Base-by-base conservation (phyloP, 2,113 vertebrate genomes). In the Sorex araneus region DNA sequence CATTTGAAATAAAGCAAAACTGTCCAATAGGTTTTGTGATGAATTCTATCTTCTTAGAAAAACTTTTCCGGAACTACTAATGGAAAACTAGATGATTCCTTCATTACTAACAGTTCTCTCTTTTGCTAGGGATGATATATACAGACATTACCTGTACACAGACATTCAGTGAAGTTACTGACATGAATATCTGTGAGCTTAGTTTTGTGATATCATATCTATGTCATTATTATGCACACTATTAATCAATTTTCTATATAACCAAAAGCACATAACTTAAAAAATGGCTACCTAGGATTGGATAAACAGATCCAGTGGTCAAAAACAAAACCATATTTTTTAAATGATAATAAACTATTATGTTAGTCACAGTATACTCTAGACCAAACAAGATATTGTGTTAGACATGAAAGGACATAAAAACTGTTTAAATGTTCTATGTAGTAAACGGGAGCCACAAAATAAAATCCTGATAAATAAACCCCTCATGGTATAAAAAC, bases 401-500 rank as follows among this genome's bases (percentile, higher is more conserved):
- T n/a, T 50, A 95, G 36, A 60, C 67, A 80, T 12, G 27, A 86
- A 95, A 93, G 54, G 67, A 6, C 19, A 34, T 43, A 36, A 87
- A 94, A 89, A 74, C 25, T 64, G 16, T 25, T 67, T 16, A 90
- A 85, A 36, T 82, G 67, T 77, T 80, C 36, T 21, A 54, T 60
- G 34, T 30, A 89, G 60, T 87, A 19, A 89, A 71, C 70, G 66
- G 78, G 18, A 21, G 4, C 69, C 89, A 21, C 47, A 32, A 92
- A 86, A 74, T 84, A 40, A 84, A 93, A 77, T 93, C 27, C 80
- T 94, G 76, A 91, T 89, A 45, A 89, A 92, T 82, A n/a, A 8
- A 64, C 43, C 23, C 15, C 50, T 91, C 13, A 34, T 28, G 76
- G 83, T 43, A 89, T n/a, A 71, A 83, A 23, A 57, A 82, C 19